Evolutionary conservation across 1,140 invertebrate species (phyloP), one percentile per base, ranked within the genome.

Genomic region (Drosophila rhopaloa): DNA sequence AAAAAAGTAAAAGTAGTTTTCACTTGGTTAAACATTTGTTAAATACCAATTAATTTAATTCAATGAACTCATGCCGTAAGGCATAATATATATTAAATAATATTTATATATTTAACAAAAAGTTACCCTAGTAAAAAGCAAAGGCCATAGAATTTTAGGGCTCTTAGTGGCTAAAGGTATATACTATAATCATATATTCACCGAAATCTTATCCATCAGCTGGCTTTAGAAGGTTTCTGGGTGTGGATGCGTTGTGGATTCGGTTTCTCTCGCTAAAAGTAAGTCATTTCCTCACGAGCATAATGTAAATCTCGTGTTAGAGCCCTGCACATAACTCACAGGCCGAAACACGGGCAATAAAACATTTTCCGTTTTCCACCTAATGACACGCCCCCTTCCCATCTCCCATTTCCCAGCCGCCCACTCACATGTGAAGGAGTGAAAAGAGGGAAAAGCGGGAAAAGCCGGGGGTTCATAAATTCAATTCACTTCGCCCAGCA

Each of bases 401-500:
- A 24, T 24, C 24, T 5, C 63, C 7, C 55, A 24, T 24, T 2
- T 5, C 63, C 63, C 74, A 48, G 32, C 32, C 61, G 44, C 16
- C 53, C 35, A 56, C 37, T 43, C 43, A 70, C 62, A 41, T n/a
- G 44, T 46, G 44, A 32, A 47, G 50, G 38, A 32, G 61, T 41
- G 32, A 40, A 27, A 43, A 27, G 16, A 19, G 5, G 24, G 50
- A 53, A 51, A 37, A 47, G 58, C 67, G 54, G 37, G 24, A 24
- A 24, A 24, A 24, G 3, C 24, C 24, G 51, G 32, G 55, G 48
- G 55, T 76, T 76, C 73, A 86, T 88, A 86, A 88, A 88, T 86
- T 86, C 79, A 76, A 82, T 86, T 86, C 79, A 76, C 82, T 88
- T 82, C 83, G 83, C 72, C 82, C 83, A 81, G 79, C 83, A 88